Conservation (phyloP, 1,140 invertebrate genomes). For the Babylonia areolata region DNA sequence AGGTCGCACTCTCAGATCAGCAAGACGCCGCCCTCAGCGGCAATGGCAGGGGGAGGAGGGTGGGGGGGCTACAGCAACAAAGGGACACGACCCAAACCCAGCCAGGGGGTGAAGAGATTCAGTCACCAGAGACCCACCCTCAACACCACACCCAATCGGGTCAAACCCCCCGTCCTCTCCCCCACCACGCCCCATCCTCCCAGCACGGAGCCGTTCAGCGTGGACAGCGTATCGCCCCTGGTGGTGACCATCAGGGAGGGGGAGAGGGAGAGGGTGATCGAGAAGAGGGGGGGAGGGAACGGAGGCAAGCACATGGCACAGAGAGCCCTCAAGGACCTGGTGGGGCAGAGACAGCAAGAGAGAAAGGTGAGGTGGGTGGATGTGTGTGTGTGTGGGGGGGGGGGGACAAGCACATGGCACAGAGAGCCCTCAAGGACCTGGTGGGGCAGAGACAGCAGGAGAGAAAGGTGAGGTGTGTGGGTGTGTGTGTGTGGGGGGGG, state of each 20-base stretch:
- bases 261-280: background rate
- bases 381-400: too few relatives aligned
- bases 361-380: background rate
- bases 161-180: background rate
- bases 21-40: background rate
- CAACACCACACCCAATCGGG: too few relatives aligned
- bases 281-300: background rate
- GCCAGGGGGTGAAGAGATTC: too few relatives aligned
- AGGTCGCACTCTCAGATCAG: background rate
- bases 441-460: too few relatives aligned
- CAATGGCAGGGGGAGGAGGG: too few relatives aligned
- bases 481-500: too few relatives aligned
- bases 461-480: too few relatives aligned
- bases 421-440: too few relatives aligned
- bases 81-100: too few relatives aligned
- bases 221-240: background rate
- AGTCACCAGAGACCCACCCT: too few relatives aligned
- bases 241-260: background rate
- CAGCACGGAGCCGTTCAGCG: background rate
- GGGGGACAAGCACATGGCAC: too few relatives aligned
- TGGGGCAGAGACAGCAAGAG: background rate
- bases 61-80: too few relatives aligned
- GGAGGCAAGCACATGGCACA: background rate
- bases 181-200: background rate
- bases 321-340: background rate